Conservation (phyloP, 2,797 vertebrate genomes). For the Carcharodon carcharias region DNA sequence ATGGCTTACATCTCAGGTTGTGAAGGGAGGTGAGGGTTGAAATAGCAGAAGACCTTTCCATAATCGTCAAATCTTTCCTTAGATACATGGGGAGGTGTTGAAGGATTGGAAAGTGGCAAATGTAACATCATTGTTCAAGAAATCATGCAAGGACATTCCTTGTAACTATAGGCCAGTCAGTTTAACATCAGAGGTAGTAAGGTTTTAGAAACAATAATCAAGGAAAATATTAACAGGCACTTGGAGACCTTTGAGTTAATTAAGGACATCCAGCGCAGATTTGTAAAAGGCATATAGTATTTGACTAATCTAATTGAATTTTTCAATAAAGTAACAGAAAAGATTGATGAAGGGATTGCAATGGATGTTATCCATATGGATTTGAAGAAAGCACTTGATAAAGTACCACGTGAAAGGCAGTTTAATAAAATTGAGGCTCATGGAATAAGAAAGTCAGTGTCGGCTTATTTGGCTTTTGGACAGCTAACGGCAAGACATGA, state of each 20-base stretch:
- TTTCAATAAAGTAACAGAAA: not conserved
- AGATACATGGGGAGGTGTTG: not conserved
- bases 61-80: not conserved
- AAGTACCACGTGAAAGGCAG: too few species aligned
- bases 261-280: not conserved
- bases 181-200: not conserved
- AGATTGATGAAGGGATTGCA: too few species aligned
- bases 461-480: too few species aligned
- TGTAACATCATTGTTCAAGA: not conserved
- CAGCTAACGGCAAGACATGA: too few species aligned
- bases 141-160: not conserved
- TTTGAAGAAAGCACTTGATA: too few species aligned
- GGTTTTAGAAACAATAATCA: not conserved
- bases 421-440: too few species aligned
- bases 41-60: not conserved
- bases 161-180: not conserved
- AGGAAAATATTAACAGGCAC: not conserved
- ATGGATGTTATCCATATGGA: too few species aligned
- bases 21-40: not conserved
- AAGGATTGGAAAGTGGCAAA: not conserved
- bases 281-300: not conserved
- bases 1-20: not conserved
- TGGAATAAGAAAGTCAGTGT: too few species aligned
- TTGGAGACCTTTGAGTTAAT: not conserved
- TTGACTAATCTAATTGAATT: not conserved